Evolutionary conservation across 2,888 invertebrate species (phyloP).

Genomic region (Pollenia griseotomentosa): DNA sequence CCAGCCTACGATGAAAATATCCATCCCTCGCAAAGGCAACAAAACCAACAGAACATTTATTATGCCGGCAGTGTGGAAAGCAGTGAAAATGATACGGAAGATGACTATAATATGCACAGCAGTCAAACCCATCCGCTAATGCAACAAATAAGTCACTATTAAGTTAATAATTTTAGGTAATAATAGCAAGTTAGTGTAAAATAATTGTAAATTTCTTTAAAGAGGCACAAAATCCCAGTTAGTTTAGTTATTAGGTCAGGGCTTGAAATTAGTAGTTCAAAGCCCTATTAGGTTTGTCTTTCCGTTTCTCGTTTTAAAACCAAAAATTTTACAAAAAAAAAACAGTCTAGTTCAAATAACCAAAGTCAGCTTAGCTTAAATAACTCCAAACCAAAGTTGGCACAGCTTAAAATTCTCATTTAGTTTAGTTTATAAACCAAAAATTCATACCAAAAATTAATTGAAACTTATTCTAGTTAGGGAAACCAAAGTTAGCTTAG

Average conservation of each 20-base stretch:
- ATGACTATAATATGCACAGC: slow-evolving; percentile 64
- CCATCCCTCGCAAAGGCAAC: slow-evolving; percentile 61
- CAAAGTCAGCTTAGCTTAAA: slow-evolving; percentile 55
- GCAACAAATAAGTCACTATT: slow-evolving; percentile 39
- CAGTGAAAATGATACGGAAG: slow-evolving; percentile 80
- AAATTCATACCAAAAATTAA: background rate
- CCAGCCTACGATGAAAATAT: slow-evolving; percentile 70
- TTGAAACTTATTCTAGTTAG: slow-evolving; percentile 45
- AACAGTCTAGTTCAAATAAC: background rate
- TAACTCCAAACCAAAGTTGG: background rate
- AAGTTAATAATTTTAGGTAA: background rate
- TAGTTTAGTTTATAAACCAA: slow-evolving; percentile 17
- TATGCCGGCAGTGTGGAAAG: slow-evolving; percentile 80
- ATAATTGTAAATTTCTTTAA: background rate
- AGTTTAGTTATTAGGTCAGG: background rate
- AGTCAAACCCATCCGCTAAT: slow-evolving; percentile 19
- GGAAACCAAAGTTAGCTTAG: slow-evolving; percentile 66
- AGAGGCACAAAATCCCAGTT: slow-evolving; percentile 8
- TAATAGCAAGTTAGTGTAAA: background rate
- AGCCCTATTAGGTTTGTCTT: background rate
- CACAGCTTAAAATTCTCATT: slow-evolving; percentile 15
- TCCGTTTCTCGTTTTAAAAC: slow-evolving; percentile 18
- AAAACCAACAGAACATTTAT: slow-evolving; percentile 76
- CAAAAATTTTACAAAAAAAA: background rate
- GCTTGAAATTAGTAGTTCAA: background rate